Evolutionary conservation across 2,113 vertebrate genomes (phyloP).

Genomic region (Eonycteris spelaea): DNA sequence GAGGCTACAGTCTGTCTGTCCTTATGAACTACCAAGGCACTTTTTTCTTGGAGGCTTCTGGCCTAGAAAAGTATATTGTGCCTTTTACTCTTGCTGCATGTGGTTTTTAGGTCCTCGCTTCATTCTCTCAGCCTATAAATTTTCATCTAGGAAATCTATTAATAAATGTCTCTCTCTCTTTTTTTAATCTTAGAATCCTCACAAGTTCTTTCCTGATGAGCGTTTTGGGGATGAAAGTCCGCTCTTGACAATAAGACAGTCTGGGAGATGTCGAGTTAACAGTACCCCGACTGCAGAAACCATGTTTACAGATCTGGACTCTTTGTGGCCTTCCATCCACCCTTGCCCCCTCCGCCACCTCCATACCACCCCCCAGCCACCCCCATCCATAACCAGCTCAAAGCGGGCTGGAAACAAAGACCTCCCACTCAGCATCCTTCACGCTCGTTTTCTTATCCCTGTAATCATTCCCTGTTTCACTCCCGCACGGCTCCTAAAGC

Average conservation of each 20-base stretch:
- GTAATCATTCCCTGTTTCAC: slow-evolving; percentile 93
- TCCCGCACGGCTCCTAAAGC: slow-evolving; percentile 87
- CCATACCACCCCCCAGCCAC: slow-evolving; percentile 95
- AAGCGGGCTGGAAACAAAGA: slow-evolving; percentile 94
- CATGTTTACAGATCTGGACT: slow-evolving; percentile 96
- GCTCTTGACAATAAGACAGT: slow-evolving; percentile 91
- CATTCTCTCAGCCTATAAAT: background rate
- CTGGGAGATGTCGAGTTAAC: slow-evolving; percentile 93
- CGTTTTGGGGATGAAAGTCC: slow-evolving; percentile 98
- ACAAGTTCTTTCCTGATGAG: slow-evolving; percentile 99
- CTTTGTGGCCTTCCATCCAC: slow-evolving; percentile 95
- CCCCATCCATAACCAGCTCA: slow-evolving; percentile 91
- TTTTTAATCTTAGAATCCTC: slow-evolving; percentile 89
- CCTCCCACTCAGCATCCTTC: slow-evolving; percentile 93
- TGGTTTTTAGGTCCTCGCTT: slow-evolving; percentile 10
- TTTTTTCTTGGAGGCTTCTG: background rate
- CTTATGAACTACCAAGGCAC: background rate
- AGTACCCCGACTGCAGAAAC: slow-evolving; percentile 95
- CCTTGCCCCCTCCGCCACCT: slow-evolving; percentile 94
- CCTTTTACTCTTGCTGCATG: background rate
- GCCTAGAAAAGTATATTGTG: background rate
- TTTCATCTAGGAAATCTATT: background rate
- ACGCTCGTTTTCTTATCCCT: slow-evolving; percentile 97
- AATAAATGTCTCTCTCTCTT: background rate
- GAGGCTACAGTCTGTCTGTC: background rate